A percentile compares a stretch with the other conserved stretches of the same genome.
Evolutionary conservation across 2,888 invertebrate genomes (phyloP).

Genomic region (Globia sparganii): DNA sequence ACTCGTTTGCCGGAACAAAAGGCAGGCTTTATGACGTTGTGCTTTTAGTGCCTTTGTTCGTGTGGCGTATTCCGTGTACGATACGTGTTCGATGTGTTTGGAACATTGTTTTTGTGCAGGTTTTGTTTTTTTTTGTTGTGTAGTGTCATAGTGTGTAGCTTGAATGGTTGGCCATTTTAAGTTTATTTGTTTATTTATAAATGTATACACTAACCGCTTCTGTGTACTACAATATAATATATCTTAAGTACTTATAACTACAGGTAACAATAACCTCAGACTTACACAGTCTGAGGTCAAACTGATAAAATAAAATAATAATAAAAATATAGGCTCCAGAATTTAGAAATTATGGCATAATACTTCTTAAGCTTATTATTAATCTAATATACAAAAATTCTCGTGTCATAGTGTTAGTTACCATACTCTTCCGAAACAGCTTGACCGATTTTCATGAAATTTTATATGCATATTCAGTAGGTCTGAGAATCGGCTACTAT

Average conservation of each 20-base stretch:
- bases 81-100: constrained; percentile 51
- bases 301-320: not conserved
- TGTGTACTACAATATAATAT: not conserved
- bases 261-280: not conserved
- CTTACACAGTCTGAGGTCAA: not conserved
- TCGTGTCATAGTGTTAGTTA: too few relatives aligned
- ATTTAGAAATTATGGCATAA: too few relatives aligned
- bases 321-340: too few relatives aligned
- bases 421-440: too few relatives aligned
- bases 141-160: not conserved
- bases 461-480: too few relatives aligned
- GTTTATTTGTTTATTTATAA: not conserved
- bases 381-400: too few relatives aligned
- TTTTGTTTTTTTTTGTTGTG: constrained; percentile 10
- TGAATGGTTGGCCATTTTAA: not conserved
- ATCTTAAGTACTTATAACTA: not conserved
- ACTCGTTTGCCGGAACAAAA: constrained; percentile 76
- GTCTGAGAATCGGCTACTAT: too few relatives aligned
- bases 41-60: constrained; percentile 73
- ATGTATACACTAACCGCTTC: not conserved
- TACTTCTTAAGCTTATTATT: not conserved
- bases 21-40: constrained; percentile 71
- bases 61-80: constrained; percentile 51
- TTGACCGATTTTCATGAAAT: too few relatives aligned
- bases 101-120: constrained; percentile 22